Percentiles rank a stretch among this genome's conserved stretches.
Conservation (phyloP, 2,888 invertebrate species). For the Himalopsyche japonica region DNA sequence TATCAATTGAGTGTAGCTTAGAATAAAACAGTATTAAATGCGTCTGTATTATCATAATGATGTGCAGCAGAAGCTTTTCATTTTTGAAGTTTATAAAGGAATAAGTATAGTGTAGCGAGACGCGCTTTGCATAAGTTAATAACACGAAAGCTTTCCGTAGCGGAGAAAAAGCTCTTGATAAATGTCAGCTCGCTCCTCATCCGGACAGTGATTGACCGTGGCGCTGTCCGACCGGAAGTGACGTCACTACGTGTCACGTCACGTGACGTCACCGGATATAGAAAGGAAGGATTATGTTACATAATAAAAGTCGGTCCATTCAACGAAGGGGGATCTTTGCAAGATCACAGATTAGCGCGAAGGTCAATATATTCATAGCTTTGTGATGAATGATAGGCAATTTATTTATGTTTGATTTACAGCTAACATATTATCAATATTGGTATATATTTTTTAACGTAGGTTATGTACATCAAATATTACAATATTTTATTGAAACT, state of each 20-base stretch:
- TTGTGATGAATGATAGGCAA: neutral
- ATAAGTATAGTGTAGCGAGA: neutral
- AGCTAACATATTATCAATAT: no score
- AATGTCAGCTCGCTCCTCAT: neutral
- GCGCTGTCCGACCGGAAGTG: constrained; percentile 13
- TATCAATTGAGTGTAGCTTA: no score
- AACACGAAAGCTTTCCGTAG: neutral
- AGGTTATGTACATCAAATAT: no score
- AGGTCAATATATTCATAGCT: neutral
- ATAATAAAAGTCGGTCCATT: constrained; percentile 14
- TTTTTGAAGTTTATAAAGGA: no score
- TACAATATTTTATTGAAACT: no score
- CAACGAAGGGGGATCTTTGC: neutral
- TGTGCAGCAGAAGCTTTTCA: no score
- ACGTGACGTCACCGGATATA: constrained; percentile 16
- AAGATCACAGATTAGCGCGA: neutral
- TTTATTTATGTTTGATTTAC: no score
- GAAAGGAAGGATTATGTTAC: constrained; percentile 5
- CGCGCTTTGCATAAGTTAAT: neutral
- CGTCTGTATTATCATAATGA: no score
- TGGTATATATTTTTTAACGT: no score
- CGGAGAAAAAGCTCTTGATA: neutral
- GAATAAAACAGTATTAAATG: no score
- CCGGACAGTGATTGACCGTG: constrained; percentile 32
- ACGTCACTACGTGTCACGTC: constrained; percentile 11